Evolutionary conservation across 2,888 invertebrate genomes (phyloP).

Genomic region (Polia nebulosa): DNA sequence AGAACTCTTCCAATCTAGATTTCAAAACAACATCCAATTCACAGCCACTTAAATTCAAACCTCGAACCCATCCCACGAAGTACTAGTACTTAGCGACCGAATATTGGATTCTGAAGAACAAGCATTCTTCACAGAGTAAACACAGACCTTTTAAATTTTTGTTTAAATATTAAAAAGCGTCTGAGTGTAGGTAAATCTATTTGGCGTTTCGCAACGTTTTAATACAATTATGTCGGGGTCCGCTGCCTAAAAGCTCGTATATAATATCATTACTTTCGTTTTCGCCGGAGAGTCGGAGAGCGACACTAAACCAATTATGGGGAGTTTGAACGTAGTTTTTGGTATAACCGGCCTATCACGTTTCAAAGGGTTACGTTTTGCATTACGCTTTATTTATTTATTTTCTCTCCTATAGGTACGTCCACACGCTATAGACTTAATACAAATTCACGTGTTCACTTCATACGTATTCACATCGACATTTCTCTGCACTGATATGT

Average conservation of each 20-base stretch:
- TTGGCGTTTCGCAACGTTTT: conserved; percentile 74
- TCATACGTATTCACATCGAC: too few relatives aligned
- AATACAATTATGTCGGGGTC: conserved; percentile 77
- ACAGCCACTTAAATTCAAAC: conserved; percentile 15
- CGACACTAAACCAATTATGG: conserved; percentile 78
- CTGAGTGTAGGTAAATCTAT: conserved; percentile 67
- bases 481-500: too few relatives aligned
- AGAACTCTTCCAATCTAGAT: conserved; percentile 12
- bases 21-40: conserved; percentile 35
- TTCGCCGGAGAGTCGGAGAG: conserved; percentile 72
- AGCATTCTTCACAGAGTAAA: conserved; percentile 52
- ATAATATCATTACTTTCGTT: conserved; percentile 82
- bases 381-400: conserved; percentile 53
- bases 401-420: conserved; percentile 16
- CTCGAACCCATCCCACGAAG: conserved; percentile 32
- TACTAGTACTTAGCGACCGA: conserved; percentile 37
- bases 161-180: conserved; percentile 69
- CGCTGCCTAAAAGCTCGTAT: conserved; percentile 80
- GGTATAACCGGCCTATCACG: conserved; percentile 69
- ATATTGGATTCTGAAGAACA: conserved; percentile 55
- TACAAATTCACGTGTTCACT: too few relatives aligned
- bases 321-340: conserved; percentile 76
- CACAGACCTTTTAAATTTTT: conserved; percentile 62
- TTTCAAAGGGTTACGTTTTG: conserved; percentile 71
- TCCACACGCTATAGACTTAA: too few relatives aligned